Evolutionary conservation across 2,113 vertebrate genomes (phyloP).

Genomic region (Leptobrachium leishanense): DNA sequence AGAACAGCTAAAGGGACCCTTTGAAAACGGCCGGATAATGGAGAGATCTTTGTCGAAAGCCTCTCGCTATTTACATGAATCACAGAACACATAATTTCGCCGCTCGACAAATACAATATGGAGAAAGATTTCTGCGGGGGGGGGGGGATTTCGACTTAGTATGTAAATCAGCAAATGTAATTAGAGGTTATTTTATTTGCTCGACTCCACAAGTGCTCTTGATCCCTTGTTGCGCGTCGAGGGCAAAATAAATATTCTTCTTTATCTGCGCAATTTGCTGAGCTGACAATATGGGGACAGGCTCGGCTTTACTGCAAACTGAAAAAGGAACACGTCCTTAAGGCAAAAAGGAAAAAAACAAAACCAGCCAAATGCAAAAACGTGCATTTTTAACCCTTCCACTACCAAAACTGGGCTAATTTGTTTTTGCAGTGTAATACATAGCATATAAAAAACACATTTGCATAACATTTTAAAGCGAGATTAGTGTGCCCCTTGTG

Average conservation of each 20-base stretch:
- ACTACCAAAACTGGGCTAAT: no score
- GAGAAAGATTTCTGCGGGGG: background rate
- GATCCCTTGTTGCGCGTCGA: constrained; percentile 18
- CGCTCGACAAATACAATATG: constrained; percentile 12
- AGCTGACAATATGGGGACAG: background rate
- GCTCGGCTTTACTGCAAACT: background rate
- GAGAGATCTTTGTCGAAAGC: background rate
- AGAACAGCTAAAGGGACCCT: constrained; percentile 7
- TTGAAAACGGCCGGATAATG: background rate
- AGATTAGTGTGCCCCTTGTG: no score
- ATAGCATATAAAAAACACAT: no score
- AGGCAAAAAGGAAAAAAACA: no score
- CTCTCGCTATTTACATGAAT: constrained; percentile 18
- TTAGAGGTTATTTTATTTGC: constrained; percentile 35
- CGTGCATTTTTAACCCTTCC: no score
- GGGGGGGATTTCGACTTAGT: constrained; percentile 14
- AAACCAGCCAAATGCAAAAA: no score
- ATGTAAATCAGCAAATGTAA: constrained; percentile 24
- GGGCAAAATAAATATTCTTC: background rate
- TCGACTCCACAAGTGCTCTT: constrained; percentile 21
- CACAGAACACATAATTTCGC: constrained; percentile 34
- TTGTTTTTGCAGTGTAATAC: no score
- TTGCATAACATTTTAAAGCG: no score
- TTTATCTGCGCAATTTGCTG: constrained; percentile 2
- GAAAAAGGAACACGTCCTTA: no score